Conservation (phyloP, 2,888 invertebrate species). For the Priocnemis perturbator region DNA sequence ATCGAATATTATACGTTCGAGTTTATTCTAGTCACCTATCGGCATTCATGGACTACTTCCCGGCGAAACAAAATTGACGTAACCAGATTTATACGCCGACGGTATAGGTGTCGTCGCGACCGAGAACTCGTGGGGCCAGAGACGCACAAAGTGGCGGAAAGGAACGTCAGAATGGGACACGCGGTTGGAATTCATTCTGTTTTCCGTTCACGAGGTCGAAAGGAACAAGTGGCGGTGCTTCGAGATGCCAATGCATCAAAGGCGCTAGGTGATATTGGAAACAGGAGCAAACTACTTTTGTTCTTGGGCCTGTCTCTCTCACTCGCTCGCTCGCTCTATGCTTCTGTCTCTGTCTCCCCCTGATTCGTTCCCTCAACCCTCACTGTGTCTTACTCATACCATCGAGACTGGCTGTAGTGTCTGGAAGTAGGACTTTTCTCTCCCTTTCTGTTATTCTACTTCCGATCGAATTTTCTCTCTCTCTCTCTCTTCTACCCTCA, state of each 20-base stretch:
- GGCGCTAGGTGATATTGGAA: conserved; percentile 53
- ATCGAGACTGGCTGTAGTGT: too few relatives aligned
- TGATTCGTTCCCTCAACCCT: not conserved
- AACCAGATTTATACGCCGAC: too few relatives aligned
- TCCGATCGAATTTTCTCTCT: not conserved
- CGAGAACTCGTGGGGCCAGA: not conserved
- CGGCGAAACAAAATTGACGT: too few relatives aligned
- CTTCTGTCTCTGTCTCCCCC: not conserved
- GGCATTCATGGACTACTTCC: too few relatives aligned
- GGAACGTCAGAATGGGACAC: conserved; percentile 30
- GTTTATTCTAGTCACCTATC: too few relatives aligned
- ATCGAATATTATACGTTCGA: too few relatives aligned
- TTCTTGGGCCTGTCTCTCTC: conserved; percentile 21
- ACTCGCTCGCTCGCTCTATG: not conserved
- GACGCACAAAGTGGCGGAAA: not conserved
- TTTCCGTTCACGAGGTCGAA: conserved; percentile 52
- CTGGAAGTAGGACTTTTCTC: conserved; percentile 15
- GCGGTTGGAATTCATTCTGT: conserved; percentile 58
- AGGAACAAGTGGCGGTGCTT: conserved; percentile 53
- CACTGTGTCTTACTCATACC: not conserved
- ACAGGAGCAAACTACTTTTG: conserved; percentile 54
- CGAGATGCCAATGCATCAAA: conserved; percentile 51
- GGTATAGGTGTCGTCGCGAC: too few relatives aligned
- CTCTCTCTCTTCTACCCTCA: not conserved
- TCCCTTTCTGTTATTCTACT: conserved; percentile 22